Base-by-base conservation (phyloP, 1,140 invertebrate species). In the Anadara kagoshimensis region DNA sequence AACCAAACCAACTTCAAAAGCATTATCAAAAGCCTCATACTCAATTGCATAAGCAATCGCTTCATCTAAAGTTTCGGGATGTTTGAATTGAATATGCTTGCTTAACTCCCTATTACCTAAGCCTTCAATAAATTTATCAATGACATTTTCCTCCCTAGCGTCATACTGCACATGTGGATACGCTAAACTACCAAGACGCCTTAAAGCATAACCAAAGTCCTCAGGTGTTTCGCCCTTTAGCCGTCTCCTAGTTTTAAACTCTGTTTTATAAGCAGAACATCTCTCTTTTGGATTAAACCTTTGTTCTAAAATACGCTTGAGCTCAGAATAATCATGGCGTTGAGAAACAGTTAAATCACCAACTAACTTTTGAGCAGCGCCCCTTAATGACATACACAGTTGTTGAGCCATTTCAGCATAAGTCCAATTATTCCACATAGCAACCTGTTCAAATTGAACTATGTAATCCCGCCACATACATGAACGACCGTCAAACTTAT, bases 21-120 rank as follows among this genome's bases (percentile, higher is more conserved):
- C 36, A 43, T 59, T 59, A 10, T 1, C 22, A 26, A 62, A 62
- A 24, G 59, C 41, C 16, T 62, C 41, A 45, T 24, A 45, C 24
- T 62, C 59, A 62, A 41, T 62, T 24, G 43, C 59, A 62, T 45
- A 62, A 24, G 59, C 59, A 45, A 47, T 62, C 14, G 43, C 59
- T 11, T 62, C 41, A 45, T 22, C 26, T 24, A 62, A 24, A 1
- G 59, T 45, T 47, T 62, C 41, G 12, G 59, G 59, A 47, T 62
- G 59, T 24, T 45, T 24, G 16, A 36, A 64, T 51, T 64, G 61
- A 18, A 64, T 24, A 29, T 64, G 47, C 29, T 59, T 59, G 10
- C 43, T 36, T 43, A 59, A 20, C 18, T 59, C 61, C 18, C 29
- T 44, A 18, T 51, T 64, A 51, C 29, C 51, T 14, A 64, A 36